These are phyloP conservation scores for zebrafish (Danio rerio) DNA, from an alignment of 2,113 vertebrate species.

Conservation along the genomic window GRCz12tu NC_133181.1:27099001-27099500, in stretches of 20 bases:
- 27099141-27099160: slow-evolving; percentile 54
- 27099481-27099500: background rate
- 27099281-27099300: slow-evolving; percentile 33
- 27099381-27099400: background rate
- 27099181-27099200: slow-evolving; percentile 36
- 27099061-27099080: slow-evolving; percentile 66
- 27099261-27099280: background rate
- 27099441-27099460: background rate
- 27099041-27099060: slow-evolving; percentile 68
- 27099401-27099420: slow-evolving; percentile 18
- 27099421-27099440: slow-evolving; percentile 24
- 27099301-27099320: background rate
- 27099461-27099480: background rate
- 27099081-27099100: slow-evolving; percentile 58
- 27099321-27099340: background rate
- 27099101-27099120: slow-evolving; percentile 52
- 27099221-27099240: slow-evolving; percentile 16
- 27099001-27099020: slow-evolving; percentile 71
- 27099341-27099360: background rate
- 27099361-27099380: background rate
- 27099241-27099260: slow-evolving; percentile 6
- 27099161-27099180: slow-evolving; percentile 34
- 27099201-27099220: slow-evolving; percentile 30
- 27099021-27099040: slow-evolving; percentile 72
- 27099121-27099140: slow-evolving; percentile 54